A percentile compares a stretch with the other conserved stretches of the same genome.
Conservation (phyloP, 2,888 invertebrate genomes). For the Epistrophe eligans region DNA sequence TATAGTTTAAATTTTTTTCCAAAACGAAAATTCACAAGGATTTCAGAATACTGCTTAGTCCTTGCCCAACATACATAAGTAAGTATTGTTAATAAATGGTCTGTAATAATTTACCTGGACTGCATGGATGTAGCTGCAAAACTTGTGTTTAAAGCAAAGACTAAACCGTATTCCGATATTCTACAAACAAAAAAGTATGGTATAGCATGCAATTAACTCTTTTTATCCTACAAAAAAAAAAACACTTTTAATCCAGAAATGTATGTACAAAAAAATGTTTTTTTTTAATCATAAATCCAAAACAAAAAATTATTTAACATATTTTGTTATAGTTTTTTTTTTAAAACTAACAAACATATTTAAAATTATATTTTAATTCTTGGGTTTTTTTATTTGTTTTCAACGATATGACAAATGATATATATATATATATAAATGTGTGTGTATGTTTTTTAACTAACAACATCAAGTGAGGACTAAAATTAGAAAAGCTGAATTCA, state of each 20-base stretch:
- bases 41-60: slow-evolving; percentile 83
- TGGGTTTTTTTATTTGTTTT: slow-evolving; percentile 18
- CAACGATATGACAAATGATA: slow-evolving; percentile 61
- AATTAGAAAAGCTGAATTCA: slow-evolving; percentile 71
- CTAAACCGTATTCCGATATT: slow-evolving; percentile 83
- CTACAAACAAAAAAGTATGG: slow-evolving; percentile 71
- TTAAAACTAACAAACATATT: slow-evolving; percentile 4
- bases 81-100: slow-evolving; percentile 77
- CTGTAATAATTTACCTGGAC: slow-evolving; percentile 28
- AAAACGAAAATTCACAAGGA: slow-evolving; percentile 35
- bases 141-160: slow-evolving; percentile 82
- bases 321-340: slow-evolving; percentile 2
- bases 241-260: slow-evolving; percentile 27
- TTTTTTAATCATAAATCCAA: slow-evolving; percentile 12
- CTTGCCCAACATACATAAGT: slow-evolving; percentile 82
- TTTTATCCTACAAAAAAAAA: slow-evolving; percentile 24
- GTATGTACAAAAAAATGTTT: slow-evolving; percentile 49
- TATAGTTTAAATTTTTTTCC: slow-evolving; percentile 31
- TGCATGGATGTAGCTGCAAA: slow-evolving; percentile 57
- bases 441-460: slow-evolving; percentile 66
- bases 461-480: slow-evolving; percentile 72
- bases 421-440: slow-evolving; percentile 32
- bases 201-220: slow-evolving; percentile 72
- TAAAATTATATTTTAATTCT: slow-evolving; percentile 11
- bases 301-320: slow-evolving; percentile 6